These are phyloP conservation scores for Nycticebus coucang DNA, from an alignment of 2,113 vertebrate species.

Conservation along the genomic window DNA sequence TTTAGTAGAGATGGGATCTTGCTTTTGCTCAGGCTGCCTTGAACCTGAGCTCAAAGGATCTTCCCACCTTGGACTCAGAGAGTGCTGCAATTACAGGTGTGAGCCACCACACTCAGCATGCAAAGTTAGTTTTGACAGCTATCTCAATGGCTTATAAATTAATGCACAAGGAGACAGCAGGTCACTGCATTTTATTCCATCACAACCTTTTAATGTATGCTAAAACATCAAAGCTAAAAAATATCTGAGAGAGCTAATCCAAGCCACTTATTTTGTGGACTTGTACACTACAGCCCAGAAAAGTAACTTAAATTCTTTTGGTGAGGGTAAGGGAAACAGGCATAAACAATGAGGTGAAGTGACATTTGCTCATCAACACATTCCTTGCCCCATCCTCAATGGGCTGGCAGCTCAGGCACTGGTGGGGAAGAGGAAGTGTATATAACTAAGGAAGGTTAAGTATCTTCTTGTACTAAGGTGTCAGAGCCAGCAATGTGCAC, in stretches of 20 bases:
- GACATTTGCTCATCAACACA: neutral
- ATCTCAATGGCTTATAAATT: constrained; percentile 24
- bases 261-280: constrained; percentile 31
- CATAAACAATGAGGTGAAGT: constrained; percentile 12
- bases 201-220: neutral
- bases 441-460: neutral
- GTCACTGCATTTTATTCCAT: constrained; percentile 29
- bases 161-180: neutral
- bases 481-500: neutral
- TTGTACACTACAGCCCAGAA: neutral
- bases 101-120: no score
- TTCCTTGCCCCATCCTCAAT: neutral
- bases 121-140: neutral
- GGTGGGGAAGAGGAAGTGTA: neutral
- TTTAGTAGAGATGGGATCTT: no score
- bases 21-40: no score
- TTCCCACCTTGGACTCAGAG: no score
- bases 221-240: constrained; percentile 31
- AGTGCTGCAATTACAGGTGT: no score
- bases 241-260: neutral
- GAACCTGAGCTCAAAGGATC: no score
- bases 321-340: neutral
- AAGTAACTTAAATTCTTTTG: constrained; percentile 40
- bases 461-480: constrained; percentile 20
- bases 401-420: neutral